A percentile compares a stretch with the other conserved stretches of the same genome.
These are phyloP conservation scores for Poecile montanus DNA, from an alignment of 2,797 vertebrate species.

Conservation along the genomic window DNA sequence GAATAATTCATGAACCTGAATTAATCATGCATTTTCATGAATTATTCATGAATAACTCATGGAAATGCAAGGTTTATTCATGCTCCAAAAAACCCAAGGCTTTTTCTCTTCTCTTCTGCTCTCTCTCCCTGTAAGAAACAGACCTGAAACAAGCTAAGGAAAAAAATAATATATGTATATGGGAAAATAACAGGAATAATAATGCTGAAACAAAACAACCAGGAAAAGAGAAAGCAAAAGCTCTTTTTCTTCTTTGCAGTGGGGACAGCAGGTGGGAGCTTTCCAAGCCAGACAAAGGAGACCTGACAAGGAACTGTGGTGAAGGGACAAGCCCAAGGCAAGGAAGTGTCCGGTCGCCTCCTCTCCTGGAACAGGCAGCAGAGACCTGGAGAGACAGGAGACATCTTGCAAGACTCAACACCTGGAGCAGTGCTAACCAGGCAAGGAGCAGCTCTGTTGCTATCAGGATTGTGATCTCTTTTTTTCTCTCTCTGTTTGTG, in stretches of 20 bases:
- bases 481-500: neutral
- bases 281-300: constrained; percentile 54
- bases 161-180: neutral
- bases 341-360: neutral
- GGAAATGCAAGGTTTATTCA: constrained; percentile 69
- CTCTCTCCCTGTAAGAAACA: constrained; percentile 41
- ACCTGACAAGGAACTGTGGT: constrained; percentile 22
- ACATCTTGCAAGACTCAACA: constrained; percentile 35
- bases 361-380: constrained; percentile 21
- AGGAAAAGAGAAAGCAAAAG: neutral
- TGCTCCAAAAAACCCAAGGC: constrained; percentile 55
- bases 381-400: constrained; percentile 44
- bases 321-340: constrained; percentile 32
- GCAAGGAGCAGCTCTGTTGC: constrained; percentile 46
- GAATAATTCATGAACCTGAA: constrained; percentile 71
- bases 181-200: constrained; percentile 18
- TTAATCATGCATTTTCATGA: constrained; percentile 70
- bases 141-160: constrained; percentile 20
- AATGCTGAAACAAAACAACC: constrained; percentile 6
- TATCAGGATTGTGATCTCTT: neutral
- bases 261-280: constrained; percentile 16
- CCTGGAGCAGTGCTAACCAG: constrained; percentile 48
- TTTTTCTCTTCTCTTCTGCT: constrained; percentile 21
- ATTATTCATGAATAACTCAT: constrained; percentile 71
- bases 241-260: neutral